Evolutionary conservation across 2,113 vertebrate species (phyloP), one percentile per base, ranked within the genome.

Genomic region (Butastur rufipennis): DNA sequence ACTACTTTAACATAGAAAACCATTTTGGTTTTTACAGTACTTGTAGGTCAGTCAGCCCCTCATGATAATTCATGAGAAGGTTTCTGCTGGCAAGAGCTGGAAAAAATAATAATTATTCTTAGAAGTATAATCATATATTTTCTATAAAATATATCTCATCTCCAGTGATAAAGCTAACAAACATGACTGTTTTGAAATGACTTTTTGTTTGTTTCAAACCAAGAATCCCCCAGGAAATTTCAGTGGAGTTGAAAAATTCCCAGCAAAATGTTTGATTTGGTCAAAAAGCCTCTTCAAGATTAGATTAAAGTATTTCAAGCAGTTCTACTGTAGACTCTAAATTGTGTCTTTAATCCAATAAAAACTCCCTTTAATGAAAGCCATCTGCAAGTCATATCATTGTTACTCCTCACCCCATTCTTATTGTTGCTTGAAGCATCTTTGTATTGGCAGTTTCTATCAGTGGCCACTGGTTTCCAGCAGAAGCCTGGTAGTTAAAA

Each of bases 301-400:
- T 88, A 88, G 85, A 93, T 93, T 88, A 87, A 95, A 91, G 81
- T 91, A 85, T 95, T 96, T 82, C 61, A 94, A 73, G 83, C 73
- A 85, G 73, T 81, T 93, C 65, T 91, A 52, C 68, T 89, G 68
- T 65, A 74, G 83, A 66, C 40, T 79, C 48, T 38, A 79, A 78
- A 87, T 86, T 56, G 80, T 81, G 62, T 75, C 68, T 81, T 93
- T 89, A 91, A 81, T 95, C 93, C 88, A 93, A 91, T 93, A 91
- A 93, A 96, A 95, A 80, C 79, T 78, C 36, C 13, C n/a, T 87
- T 92, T 92, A 92, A 96, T 94, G 73, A 97, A 94, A 96, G 22
- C 89, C 94, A 89, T 93, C 86, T 96, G 94, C 40, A 87, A 84
- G 42, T 94, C 6, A 1, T 75, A 89, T 84, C 70, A 43, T 48